A percentile compares a stretch with the other conserved stretches of the same genome.
These are phyloP conservation scores for Rhipidura dahli DNA, from an alignment of 2,113 vertebrate species.

Conservation along the genomic window DNA sequence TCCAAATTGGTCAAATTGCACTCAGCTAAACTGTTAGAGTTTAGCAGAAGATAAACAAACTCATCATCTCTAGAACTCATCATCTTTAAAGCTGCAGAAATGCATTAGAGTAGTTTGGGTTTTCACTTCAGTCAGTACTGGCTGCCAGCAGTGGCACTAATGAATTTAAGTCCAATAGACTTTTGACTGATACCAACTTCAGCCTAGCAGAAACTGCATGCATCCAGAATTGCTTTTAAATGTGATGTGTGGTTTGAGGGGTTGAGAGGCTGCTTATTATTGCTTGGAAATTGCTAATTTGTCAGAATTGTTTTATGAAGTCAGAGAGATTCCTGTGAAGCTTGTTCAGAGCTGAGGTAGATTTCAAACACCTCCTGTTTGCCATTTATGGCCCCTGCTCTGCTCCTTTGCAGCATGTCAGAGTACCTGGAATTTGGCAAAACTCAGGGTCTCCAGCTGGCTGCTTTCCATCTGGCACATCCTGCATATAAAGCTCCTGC, in stretches of 20 bases:
- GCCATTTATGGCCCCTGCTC: background rate
- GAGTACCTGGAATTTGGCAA: background rate
- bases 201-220: background rate
- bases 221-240: background rate
- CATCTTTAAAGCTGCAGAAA: too few species aligned
- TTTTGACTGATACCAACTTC: background rate
- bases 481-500: background rate
- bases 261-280: background rate
- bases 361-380: background rate
- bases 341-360: background rate
- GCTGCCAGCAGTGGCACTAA: background rate
- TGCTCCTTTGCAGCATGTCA: background rate
- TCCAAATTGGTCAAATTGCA: background rate
- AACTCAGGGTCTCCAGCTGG: background rate
- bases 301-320: background rate
- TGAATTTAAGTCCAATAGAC: background rate
- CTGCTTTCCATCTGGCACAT: background rate
- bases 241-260: background rate
- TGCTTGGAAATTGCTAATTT: background rate
- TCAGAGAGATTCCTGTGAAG: background rate
- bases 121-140: background rate
- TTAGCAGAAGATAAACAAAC: background rate
- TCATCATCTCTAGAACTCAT: background rate
- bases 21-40: background rate
- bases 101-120: background rate